These are phyloP conservation scores for Saturnia japonica DNA, from an alignment of 2,888 invertebrate genomes.

Conservation along the genomic window DNA sequence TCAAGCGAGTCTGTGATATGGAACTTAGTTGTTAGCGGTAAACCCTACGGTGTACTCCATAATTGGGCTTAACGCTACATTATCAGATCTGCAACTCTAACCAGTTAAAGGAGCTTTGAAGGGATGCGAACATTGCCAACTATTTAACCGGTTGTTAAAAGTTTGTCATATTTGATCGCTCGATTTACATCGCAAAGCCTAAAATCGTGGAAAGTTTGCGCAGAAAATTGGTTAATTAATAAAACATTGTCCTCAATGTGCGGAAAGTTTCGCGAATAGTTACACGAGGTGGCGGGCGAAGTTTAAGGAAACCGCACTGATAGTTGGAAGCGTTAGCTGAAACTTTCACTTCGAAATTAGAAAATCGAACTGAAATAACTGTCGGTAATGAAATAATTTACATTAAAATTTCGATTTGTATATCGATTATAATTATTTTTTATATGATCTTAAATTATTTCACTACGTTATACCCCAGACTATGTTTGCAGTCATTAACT, in stretches of 20 bases:
- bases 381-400: neutral
- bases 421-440: neutral
- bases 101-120: slow-evolving; percentile 57
- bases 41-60: slow-evolving; percentile 35
- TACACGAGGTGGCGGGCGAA: slow-evolving; percentile 15
- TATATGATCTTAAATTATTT: no score
- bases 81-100: slow-evolving; percentile 60
- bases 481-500: no score
- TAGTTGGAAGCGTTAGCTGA: slow-evolving; percentile 13
- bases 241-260: slow-evolving; percentile 19
- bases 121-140: slow-evolving; percentile 49
- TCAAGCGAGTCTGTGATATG: slow-evolving; percentile 43
- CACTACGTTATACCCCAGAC: no score
- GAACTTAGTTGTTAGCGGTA: slow-evolving; percentile 51
- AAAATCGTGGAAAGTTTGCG: slow-evolving; percentile 33
- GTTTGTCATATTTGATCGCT: slow-evolving; percentile 44
- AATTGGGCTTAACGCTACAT: slow-evolving; percentile 61
- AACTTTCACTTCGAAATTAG: slow-evolving; percentile 17
- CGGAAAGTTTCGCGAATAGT: slow-evolving; percentile 13
- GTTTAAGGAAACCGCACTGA: slow-evolving; percentile 17
- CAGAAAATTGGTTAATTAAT: slow-evolving; percentile 17
- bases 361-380: slow-evolving; percentile 15
- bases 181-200: slow-evolving; percentile 44
- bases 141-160: slow-evolving; percentile 55
- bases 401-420: neutral